Percentiles rank a stretch among this genome's conserved stretches.
These are phyloP conservation scores for Ectemnius continuus DNA, from an alignment of 2,888 invertebrate species.

Conservation along the genomic window DNA sequence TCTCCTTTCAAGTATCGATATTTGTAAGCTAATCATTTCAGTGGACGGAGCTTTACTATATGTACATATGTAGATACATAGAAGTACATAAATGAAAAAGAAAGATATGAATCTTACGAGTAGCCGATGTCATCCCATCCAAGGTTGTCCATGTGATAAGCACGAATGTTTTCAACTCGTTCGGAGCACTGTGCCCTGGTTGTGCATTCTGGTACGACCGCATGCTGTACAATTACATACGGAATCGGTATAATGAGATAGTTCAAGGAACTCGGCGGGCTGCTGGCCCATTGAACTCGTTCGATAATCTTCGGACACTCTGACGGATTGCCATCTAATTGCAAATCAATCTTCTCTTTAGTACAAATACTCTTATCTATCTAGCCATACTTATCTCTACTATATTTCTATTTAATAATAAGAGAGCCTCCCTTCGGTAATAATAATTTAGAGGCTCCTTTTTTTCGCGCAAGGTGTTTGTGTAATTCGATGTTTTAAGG, in stretches of 20 bases:
- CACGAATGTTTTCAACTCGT: slow-evolving; percentile 78
- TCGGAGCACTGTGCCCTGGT: slow-evolving; percentile 77
- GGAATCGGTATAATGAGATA: slow-evolving; percentile 81
- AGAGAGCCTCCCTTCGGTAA: no score
- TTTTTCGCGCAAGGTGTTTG: no score
- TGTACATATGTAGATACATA: not conserved
- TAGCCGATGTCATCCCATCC: slow-evolving; percentile 81
- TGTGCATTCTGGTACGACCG: slow-evolving; percentile 79
- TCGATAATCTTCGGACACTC: slow-evolving; percentile 80
- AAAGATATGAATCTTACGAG: slow-evolving; percentile 78
- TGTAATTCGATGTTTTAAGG: no score
- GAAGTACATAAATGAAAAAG: not conserved
- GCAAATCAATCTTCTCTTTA: no score
- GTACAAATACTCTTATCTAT: no score
- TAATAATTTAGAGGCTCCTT: no score
- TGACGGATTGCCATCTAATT: no score
- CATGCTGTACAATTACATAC: slow-evolving; percentile 81
- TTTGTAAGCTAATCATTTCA: no score
- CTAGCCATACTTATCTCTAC: no score
- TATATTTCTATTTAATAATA: no score
- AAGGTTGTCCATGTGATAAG: slow-evolving; percentile 79
- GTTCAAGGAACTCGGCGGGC: slow-evolving; percentile 77
- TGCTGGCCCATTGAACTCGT: slow-evolving; percentile 82
- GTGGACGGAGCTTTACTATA: not conserved
- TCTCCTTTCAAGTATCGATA: no score